Base-by-base conservation (phyloP, 1,140 invertebrate genomes). In the Medauroidea extradentata region DNA sequence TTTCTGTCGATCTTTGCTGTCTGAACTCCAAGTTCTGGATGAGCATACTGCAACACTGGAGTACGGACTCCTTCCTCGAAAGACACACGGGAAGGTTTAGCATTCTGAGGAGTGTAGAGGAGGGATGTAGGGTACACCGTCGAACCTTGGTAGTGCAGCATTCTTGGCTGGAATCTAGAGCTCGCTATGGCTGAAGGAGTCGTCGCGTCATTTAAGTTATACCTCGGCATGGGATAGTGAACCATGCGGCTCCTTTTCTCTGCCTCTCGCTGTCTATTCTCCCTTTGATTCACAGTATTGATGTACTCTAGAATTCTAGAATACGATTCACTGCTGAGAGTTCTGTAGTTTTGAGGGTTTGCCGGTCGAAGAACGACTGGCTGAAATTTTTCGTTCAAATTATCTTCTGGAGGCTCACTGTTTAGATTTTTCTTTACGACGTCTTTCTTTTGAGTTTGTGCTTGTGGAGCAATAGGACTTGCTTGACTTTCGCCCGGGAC, bases 21-120 rank as follows among this genome's bases (percentile, higher is more conserved):
- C 64, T 90, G 88, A 0, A 87, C 83, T 5, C 88, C 88, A 1
- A 89, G 69, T 63, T 90, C 88, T 0, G 88, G 88, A 70, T 90
- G 87, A 5, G 87, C 87, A 63, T 90, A 90, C 63, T 89, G 86
- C 1, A 89, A 73, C 3, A 90, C 85, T 0, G 88, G 88, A 18
- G 85, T 83, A 48, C 87, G 75, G 0, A 84, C 83, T 41, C 84
- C 85, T 63, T 87, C 81, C 64, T 86, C 87, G 55, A 87, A 80
- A 1, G 75, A 78, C 0, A 81, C 72, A 53, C 63, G 59, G 14
- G 61, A 60, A 0, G 78, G 75, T 65, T 79, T 78, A 0, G 79
- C 72, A 38, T 70, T 73, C 38, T 71, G 73, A 0, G 81, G 76
- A 0, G 74, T 75, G 62, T 88, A 88, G 56, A 83, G 71, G 2